A percentile compares a stretch with the other conserved stretches of the same genome.
phyloP scores from a whole-genome alignment of 2,888 invertebrate species.

The Podotricha telesiphe region DNA sequence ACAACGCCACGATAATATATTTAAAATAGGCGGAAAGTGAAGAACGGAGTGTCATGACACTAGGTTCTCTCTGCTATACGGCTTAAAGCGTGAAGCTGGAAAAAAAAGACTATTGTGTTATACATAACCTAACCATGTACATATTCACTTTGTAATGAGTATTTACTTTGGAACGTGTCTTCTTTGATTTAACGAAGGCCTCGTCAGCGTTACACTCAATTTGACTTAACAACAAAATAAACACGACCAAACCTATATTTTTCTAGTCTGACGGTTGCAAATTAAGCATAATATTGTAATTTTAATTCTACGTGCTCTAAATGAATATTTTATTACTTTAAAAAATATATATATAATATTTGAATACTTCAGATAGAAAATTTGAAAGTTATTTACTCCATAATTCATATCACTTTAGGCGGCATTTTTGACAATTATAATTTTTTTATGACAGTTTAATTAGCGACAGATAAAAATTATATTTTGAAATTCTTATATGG shows the following conservation, averaged over 20 bases:
- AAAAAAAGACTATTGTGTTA: no score
- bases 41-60: no score
- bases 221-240: conserved; percentile 29
- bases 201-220: conserved; percentile 36
- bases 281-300: conserved; percentile 12
- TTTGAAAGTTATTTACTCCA: background rate
- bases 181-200: background rate
- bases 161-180: conserved; percentile 10
- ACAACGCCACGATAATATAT: no score
- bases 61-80: no score
- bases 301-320: background rate
- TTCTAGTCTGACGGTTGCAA: conserved; percentile 37
- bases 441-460: background rate
- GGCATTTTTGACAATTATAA: background rate
- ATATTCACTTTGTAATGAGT: background rate
- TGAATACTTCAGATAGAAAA: no score
- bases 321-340: background rate
- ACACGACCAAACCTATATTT: conserved; percentile 26
- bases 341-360: no score
- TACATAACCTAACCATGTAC: no score
- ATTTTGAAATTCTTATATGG: no score
- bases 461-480: background rate
- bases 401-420: background rate
- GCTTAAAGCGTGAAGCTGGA: no score
- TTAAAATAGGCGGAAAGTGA: no score